Conservation (phyloP, 2,888 invertebrate genomes). For the Pristionchus mayeri region DNA sequence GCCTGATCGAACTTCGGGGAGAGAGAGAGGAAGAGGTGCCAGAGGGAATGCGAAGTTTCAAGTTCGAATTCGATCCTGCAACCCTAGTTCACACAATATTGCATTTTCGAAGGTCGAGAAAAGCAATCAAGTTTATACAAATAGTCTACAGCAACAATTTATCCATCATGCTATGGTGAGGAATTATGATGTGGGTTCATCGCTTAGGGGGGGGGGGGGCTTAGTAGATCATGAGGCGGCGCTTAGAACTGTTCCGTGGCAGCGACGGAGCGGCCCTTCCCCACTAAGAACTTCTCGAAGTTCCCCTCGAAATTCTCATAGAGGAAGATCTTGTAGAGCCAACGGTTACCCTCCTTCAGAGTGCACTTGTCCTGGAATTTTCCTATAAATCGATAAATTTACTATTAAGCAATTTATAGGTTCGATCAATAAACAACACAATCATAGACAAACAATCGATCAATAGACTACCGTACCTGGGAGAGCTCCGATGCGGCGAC, state of each 20-base stretch:
- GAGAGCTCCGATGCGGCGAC: constrained; percentile 32
- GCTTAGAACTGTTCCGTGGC: constrained; percentile 60
- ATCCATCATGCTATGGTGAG: too few relatives aligned
- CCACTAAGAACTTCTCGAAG: constrained; percentile 65
- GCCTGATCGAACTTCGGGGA: too few relatives aligned
- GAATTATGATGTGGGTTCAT: not conserved
- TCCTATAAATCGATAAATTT: not conserved
- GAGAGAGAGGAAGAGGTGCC: too few relatives aligned
- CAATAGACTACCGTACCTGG: constrained; percentile 13
- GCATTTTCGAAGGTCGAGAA: too few relatives aligned
- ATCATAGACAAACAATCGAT: not conserved
- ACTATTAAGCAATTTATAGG: not conserved
- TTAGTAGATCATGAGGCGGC: not conserved
- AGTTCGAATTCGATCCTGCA: too few relatives aligned
- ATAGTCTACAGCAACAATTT: too few relatives aligned
- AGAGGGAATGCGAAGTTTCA: too few relatives aligned
- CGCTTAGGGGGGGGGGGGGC: not conserved
- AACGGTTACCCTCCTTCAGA: constrained; percentile 59
- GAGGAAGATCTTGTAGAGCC: constrained; percentile 60
- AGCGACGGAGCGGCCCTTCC: constrained; percentile 62
- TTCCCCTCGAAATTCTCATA: constrained; percentile 71
- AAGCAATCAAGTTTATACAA: too few relatives aligned
- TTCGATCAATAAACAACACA: not conserved
- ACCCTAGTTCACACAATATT: too few relatives aligned
- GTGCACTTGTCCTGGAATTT: constrained; percentile 55